Evolutionary conservation across 2,888 invertebrate genomes (phyloP).

Genomic region (Eilema caniola): DNA sequence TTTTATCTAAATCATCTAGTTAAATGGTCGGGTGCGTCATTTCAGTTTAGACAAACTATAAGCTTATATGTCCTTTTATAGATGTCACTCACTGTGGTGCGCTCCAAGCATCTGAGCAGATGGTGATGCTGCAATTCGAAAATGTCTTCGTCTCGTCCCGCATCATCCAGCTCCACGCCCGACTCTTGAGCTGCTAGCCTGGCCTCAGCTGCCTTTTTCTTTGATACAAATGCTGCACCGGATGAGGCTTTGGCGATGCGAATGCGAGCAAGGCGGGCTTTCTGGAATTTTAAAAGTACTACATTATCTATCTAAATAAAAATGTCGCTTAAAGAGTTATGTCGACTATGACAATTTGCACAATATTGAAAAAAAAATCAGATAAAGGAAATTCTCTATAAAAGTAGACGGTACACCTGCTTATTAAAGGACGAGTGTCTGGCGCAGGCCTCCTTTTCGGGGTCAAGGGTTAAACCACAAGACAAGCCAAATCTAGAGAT

Average conservation of each 20-base stretch:
- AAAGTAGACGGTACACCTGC: too few relatives aligned
- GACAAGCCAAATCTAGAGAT: too few relatives aligned
- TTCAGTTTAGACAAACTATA: too few relatives aligned
- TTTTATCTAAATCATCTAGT: too few relatives aligned
- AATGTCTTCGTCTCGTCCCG: constrained; percentile 96
- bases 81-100: constrained; percentile 92
- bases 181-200: constrained; percentile 97
- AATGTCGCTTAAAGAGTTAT: too few relatives aligned
- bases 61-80: background rate
- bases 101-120: constrained; percentile 97
- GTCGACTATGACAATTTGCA: too few relatives aligned
- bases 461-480: too few relatives aligned
- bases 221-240: constrained; percentile 98
- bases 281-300: constrained; percentile 89
- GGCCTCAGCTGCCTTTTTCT: constrained; percentile 99
- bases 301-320: background rate
- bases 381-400: too few relatives aligned
- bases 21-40: too few relatives aligned
- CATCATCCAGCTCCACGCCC: constrained; percentile 96
- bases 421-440: too few relatives aligned
- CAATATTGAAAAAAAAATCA: too few relatives aligned
- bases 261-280: constrained; percentile 99
- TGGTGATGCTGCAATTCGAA: constrained; percentile 99
- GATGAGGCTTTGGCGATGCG: constrained; percentile 99
- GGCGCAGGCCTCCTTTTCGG: too few relatives aligned